Conservation (phyloP, 2,888 invertebrate genomes). For the Phortica magna region DNA sequence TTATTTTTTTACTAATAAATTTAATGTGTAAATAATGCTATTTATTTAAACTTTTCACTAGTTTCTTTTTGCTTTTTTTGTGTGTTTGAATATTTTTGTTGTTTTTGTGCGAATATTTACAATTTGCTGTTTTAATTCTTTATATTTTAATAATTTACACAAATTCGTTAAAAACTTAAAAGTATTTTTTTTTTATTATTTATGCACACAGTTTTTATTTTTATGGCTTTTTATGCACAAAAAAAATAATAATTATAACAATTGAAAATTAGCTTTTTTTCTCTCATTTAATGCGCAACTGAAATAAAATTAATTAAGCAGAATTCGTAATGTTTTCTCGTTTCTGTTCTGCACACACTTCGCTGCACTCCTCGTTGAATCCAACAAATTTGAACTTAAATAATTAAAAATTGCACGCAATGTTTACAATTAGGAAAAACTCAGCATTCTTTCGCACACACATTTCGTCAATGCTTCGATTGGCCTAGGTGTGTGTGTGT, state of each 20-base stretch:
- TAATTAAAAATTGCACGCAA: slow-evolving; percentile 77
- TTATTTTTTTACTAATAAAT: slow-evolving; percentile 26
- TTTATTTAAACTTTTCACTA: slow-evolving; percentile 58
- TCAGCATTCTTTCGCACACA: slow-evolving; percentile 49
- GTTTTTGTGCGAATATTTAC: slow-evolving; percentile 30
- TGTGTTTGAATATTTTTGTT: slow-evolving; percentile 49
- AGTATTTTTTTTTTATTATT: slow-evolving; percentile 44
- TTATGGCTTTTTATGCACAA: slow-evolving; percentile 74
- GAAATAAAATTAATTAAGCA: slow-evolving; percentile 70
- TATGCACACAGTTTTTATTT: slow-evolving; percentile 43
- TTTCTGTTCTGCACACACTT: slow-evolving; percentile 35
- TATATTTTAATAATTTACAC: slow-evolving; percentile 41
- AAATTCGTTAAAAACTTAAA: slow-evolving; percentile 41
- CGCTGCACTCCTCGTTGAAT: slow-evolving; percentile 38
- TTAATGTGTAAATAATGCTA: slow-evolving; percentile 59
- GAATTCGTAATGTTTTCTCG: slow-evolving; percentile 44
- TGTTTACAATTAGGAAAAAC: slow-evolving; percentile 71
- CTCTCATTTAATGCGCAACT: slow-evolving; percentile 43
- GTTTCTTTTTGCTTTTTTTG: slow-evolving; percentile 53
- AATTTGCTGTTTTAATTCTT: slow-evolving; percentile 40
- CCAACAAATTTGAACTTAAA: slow-evolving; percentile 66
- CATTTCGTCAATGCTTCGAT: not conserved
- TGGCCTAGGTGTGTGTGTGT: not conserved
- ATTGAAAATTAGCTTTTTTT: slow-evolving; percentile 42
- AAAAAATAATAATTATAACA: slow-evolving; percentile 51